Evolutionary conservation across 2,797 vertebrate species (phyloP), one percentile per base, ranked within the genome.

Genomic region (Helostoma temminkii): DNA sequence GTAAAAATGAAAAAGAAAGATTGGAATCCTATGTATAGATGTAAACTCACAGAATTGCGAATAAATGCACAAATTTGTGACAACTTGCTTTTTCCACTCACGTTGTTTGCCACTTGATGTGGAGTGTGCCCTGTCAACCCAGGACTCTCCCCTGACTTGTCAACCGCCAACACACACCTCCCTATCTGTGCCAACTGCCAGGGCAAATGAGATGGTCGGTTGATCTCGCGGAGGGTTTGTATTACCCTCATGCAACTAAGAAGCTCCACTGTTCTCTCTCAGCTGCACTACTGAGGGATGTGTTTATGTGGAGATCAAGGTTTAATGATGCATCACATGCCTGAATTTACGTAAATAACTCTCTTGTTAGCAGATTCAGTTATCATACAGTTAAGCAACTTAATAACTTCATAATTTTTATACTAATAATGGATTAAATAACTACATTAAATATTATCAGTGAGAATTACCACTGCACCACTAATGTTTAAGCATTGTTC

Each of bases 221-320:
- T 88, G 82, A 85, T 87, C 83, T 81, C 14, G 47, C 43, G 34
- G 48, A 77, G 71, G 76, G 66, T 71, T 82, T 78, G 71, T 78
- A 45, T 89, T 90, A 85, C 87, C 79, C 71, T 55, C 67, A 21
- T 76, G 78, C 78, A 80, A 74, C 30, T 9, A 43, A 82, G 84
- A 78, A 57, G 47, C 66, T 82, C 66, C 46, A 12, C 58, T 30
- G 48, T 75, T 71, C 82, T 57, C 74, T 81, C 75, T 80, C 78
- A 82, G 76, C 81, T 54, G 73, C 7, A 22, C 88, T 91, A 82
- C 78, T 83, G 77, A 74, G 64, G 63, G 82, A 89, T 59, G 88
- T 91, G 91, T 92, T 91, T 87, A 89, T 88, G 75, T 69, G 71
- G 57, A 9, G 9, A 75, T 74, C 46, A n/a, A 53, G 71, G 60